Evolutionary conservation across 2,797 vertebrate genomes (phyloP).

Genomic region (Cottoperca gobio): DNA sequence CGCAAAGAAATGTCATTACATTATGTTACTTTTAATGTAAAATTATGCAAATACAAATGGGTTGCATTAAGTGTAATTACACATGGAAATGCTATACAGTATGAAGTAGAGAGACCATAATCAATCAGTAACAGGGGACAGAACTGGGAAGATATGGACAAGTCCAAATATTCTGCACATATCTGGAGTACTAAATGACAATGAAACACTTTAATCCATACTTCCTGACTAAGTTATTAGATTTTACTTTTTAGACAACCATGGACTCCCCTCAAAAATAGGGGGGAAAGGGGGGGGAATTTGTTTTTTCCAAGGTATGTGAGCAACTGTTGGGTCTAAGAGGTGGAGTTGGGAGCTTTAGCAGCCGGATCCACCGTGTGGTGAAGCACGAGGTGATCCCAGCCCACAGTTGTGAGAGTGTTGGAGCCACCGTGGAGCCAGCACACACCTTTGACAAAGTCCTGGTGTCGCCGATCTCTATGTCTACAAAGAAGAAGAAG

Average conservation of each 20-base stretch:
- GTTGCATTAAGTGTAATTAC: conserved; percentile 16
- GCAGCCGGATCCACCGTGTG: conserved; percentile 79
- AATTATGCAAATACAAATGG: conserved; percentile 52
- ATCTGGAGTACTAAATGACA: conserved; percentile 3
- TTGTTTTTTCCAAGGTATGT: not conserved
- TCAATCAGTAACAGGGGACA: not conserved
- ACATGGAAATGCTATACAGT: conserved; percentile 35
- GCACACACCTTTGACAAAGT: conserved; percentile 91
- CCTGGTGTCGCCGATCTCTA: conserved; percentile 89
- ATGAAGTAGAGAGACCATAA: not conserved
- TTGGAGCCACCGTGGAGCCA: conserved; percentile 89
- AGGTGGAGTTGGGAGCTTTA: conserved; percentile 44
- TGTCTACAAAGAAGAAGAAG: conserved; percentile 87
- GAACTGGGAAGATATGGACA: not conserved
- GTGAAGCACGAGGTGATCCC: conserved; percentile 97
- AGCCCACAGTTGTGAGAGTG: conserved; percentile 92
- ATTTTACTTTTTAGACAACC: not conserved
- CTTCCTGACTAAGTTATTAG: conserved; percentile 21
- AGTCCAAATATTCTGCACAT: conserved; percentile 11
- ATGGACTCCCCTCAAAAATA: conserved; percentile 15
- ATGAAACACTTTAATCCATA: conserved; percentile 8
- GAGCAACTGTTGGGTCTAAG: conserved; percentile 47
- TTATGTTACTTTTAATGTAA: conserved; percentile 70
- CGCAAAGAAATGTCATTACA: conserved; percentile 24
- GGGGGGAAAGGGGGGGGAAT: not conserved